Percentiles rank a stretch among this genome's conserved stretches.
These are phyloP conservation scores for Aradus depressus DNA, from an alignment of 2,888 invertebrate genomes.

Conservation along the genomic window DNA sequence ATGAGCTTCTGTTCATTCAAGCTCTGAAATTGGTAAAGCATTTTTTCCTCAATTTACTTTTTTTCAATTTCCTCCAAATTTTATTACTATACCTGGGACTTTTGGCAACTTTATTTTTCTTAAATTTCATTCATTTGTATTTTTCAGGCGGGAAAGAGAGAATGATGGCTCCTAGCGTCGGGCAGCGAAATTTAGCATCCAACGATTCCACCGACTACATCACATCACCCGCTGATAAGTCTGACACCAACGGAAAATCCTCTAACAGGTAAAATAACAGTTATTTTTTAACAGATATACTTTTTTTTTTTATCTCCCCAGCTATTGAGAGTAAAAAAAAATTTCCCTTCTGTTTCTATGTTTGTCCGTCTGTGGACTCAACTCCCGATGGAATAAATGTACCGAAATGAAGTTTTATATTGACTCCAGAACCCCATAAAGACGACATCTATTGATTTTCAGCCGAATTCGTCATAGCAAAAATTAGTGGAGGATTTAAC, in stretches of 20 bases:
- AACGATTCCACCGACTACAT: conserved; percentile 41
- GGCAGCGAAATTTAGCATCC: conserved; percentile 39
- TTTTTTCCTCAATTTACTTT: background rate
- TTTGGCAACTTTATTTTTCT: background rate
- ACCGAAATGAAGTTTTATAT: too few species aligned
- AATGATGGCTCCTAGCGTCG: conserved; percentile 48
- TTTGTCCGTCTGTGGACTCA: too few species aligned
- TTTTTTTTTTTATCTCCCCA: background rate
- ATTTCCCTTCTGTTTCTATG: too few species aligned
- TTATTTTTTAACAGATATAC: background rate
- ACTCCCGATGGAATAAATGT: too few species aligned
- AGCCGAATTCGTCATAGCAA: too few species aligned
- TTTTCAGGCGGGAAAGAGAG: conserved; percentile 25
- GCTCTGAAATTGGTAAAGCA: background rate
- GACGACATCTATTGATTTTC: too few species aligned
- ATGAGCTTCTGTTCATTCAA: background rate
- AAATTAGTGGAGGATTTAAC: too few species aligned
- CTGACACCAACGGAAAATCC: conserved; percentile 23
- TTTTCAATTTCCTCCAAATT: background rate
- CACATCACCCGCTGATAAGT: conserved; percentile 28
- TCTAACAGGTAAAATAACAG: conserved; percentile 21
- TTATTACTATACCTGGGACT: background rate
- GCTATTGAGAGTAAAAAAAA: too few species aligned
- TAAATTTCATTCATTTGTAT: background rate
- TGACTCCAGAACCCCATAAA: too few species aligned